These are phyloP conservation scores for Tillus elongatus DNA, from an alignment of 2,888 invertebrate genomes.

Conservation along the genomic window DNA sequence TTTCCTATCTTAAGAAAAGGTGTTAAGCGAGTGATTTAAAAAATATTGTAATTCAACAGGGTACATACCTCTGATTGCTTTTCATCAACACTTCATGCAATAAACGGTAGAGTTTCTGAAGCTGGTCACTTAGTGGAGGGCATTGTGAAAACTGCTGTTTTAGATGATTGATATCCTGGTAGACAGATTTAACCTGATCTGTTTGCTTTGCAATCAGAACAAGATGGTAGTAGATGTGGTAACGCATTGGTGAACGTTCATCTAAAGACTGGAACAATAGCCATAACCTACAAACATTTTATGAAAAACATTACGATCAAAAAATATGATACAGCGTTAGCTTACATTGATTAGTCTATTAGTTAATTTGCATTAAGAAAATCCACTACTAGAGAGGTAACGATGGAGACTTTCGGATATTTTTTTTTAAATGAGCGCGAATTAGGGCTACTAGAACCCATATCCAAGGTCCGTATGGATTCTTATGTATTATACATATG, in stretches of 20 bases:
- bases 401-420: no score
- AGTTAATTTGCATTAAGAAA: no score
- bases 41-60: no score
- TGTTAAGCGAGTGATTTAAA: no score
- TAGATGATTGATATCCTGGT: conserved; percentile 73
- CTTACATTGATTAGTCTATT: no score
- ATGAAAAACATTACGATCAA: no score
- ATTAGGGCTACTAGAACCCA: no score
- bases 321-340: conserved; percentile 16
- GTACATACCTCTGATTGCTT: conserved; percentile 74
- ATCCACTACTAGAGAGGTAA: no score
- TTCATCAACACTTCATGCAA: conserved; percentile 82
- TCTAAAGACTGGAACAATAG: conserved; percentile 87
- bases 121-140: conserved; percentile 77
- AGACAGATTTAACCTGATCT: conserved; percentile 76
- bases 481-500: no score
- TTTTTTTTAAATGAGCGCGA: no score
- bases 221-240: conserved; percentile 87
- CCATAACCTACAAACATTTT: conserved; percentile 64
- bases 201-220: conserved; percentile 83
- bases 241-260: conserved; percentile 72
- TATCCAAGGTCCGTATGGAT: no score
- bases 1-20: no score
- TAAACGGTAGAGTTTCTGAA: conserved; percentile 82
- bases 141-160: conserved; percentile 71